A percentile compares a stretch with the other conserved stretches of the same genome.
phyloP scores from a whole-genome alignment of 2,797 vertebrate species.

The Myotis myotis region DNA sequence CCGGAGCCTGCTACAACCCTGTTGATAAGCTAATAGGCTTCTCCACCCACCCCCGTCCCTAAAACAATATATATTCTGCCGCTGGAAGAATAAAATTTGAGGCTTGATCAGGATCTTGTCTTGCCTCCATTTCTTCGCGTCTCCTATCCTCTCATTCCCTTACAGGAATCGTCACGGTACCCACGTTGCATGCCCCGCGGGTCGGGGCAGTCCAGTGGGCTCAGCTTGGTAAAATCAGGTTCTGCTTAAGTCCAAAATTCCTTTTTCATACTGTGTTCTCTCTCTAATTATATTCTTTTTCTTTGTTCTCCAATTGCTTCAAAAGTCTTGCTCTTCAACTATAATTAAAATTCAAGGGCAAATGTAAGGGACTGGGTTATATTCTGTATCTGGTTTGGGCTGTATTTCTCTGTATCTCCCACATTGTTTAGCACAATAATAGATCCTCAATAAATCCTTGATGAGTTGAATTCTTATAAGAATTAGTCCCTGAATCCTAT shows the following conservation, averaged over 20 bases:
- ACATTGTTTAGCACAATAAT: neutral
- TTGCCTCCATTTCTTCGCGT: too few relatives aligned
- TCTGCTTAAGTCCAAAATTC: neutral
- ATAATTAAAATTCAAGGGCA: neutral
- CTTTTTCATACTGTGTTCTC: neutral
- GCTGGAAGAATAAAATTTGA: too few relatives aligned
- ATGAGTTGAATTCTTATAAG: conserved; percentile 1
- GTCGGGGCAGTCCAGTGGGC: neutral
- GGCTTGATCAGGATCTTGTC: too few relatives aligned
- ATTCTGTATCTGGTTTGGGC: neutral
- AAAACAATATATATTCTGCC: too few relatives aligned
- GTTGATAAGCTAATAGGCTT: too few relatives aligned
- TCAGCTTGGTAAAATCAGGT: neutral
- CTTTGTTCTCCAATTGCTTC: neutral
- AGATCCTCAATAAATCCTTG: neutral
- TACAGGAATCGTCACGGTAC: too few relatives aligned
- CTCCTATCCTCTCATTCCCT: too few relatives aligned
- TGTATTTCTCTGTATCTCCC: neutral
- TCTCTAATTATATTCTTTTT: neutral
- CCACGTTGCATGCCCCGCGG: too few relatives aligned
- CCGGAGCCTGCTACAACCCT: too few relatives aligned
- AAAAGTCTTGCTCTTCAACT: neutral
- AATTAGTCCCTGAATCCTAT: neutral
- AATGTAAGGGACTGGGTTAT: neutral
- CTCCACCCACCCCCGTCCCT: too few relatives aligned